phyloP scores from a whole-genome alignment of 2,797 vertebrate species.

The Mastacembelus armatus region DNA sequence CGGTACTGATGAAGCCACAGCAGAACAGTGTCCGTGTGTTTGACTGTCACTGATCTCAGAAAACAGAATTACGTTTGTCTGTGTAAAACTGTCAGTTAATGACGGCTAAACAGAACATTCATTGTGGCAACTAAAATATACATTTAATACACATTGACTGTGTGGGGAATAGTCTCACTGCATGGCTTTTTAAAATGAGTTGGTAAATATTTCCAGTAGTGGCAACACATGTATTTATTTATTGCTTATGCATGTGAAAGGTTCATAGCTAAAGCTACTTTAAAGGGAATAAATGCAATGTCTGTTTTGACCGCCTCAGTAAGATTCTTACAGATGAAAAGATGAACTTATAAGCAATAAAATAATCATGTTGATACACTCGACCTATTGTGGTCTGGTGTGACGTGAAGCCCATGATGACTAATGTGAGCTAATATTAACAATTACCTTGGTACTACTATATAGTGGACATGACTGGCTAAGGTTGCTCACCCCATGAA shows the following conservation, averaged over 20 bases:
- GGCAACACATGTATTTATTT: too few relatives aligned
- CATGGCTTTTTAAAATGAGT: not conserved
- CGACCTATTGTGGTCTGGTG: not conserved
- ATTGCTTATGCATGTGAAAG: not conserved
- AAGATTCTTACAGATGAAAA: not conserved
- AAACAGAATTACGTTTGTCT: not conserved
- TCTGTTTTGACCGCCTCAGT: not conserved
- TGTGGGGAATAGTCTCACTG: not conserved
- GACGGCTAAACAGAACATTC: too few relatives aligned
- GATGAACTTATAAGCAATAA: not conserved
- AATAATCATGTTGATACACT: not conserved
- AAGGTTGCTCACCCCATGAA: too few relatives aligned
- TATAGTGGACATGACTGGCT: too few relatives aligned
- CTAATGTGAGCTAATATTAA: too few relatives aligned
- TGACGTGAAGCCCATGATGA: not conserved
- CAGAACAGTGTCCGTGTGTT: not conserved
- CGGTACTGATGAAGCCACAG: too few relatives aligned
- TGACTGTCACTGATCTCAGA: not conserved
- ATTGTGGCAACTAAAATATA: not conserved
- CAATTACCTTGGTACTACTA: too few relatives aligned
- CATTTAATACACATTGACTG: not conserved
- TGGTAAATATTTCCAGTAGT: not conserved
- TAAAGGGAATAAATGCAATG: not conserved
- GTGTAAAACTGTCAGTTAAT: not conserved
- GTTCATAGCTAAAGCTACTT: not conserved